Percentiles rank a stretch among this genome's conserved stretches.
These are phyloP conservation scores for Loris lydekkerianus DNA, from an alignment of 2,797 vertebrate genomes.

Conservation along the genomic window DNA sequence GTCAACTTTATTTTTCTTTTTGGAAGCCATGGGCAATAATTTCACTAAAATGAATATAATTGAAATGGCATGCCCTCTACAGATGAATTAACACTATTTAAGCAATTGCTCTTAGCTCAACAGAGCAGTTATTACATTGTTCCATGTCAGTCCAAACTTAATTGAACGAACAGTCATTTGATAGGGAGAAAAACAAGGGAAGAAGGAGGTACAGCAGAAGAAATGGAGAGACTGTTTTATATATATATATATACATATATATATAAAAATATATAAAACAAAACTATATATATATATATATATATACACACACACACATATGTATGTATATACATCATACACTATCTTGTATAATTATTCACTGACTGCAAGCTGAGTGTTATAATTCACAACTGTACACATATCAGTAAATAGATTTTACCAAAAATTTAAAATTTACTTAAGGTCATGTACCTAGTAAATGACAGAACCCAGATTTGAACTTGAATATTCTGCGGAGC, in stretches of 20 bases:
- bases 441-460: not conserved
- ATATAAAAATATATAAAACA: not conserved
- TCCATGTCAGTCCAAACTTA: not conserved
- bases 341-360: not conserved
- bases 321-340: not conserved
- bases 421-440: not conserved
- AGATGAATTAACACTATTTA: not conserved
- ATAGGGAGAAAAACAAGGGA: conserved; percentile 35
- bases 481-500: not conserved
- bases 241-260: not conserved
- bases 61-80: not conserved
- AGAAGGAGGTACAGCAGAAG: not conserved
- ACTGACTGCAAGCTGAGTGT: not conserved
- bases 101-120: not conserved
- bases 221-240: not conserved
- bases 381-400: not conserved
- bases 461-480: not conserved
- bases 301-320: too few relatives aligned
- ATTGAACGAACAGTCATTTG: not conserved
- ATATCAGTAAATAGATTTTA: not conserved
- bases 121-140: not conserved
- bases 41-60: not conserved
- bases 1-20: conserved; percentile 2
- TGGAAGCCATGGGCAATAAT: not conserved
- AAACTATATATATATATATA: too few relatives aligned